Percentiles rank a stretch among this genome's conserved stretches.
Conservation (phyloP, 2,888 invertebrate species). For the Drosophila ustulata region DNA sequence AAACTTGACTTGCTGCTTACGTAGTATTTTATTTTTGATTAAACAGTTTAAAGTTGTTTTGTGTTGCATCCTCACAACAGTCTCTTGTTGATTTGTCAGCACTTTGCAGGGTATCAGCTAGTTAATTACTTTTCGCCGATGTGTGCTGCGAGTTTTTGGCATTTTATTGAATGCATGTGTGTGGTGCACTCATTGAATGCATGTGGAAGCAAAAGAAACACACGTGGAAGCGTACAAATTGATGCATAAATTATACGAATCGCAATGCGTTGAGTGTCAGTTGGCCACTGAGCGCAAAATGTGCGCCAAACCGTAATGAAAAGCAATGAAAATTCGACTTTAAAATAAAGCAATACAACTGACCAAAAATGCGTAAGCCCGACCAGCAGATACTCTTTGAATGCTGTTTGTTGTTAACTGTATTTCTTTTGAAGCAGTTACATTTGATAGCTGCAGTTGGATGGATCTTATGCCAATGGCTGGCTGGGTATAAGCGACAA, state of each 20-base stretch:
- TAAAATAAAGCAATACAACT: conserved; percentile 27
- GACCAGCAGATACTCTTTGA: neutral
- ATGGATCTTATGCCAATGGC: neutral
- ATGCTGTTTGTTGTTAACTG: neutral
- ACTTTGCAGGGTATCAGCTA: conserved; percentile 11
- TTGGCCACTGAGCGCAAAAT: conserved; percentile 61
- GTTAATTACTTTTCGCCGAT: conserved; percentile 15
- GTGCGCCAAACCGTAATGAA: conserved; percentile 57
- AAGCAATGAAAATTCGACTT: conserved; percentile 58
- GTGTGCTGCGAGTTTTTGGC: conserved; percentile 23
- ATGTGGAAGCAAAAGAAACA: conserved; percentile 17
- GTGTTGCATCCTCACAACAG: too few relatives aligned
- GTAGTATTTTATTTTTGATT: too few relatives aligned
- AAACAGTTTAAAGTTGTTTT: too few relatives aligned
- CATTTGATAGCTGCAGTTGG: neutral
- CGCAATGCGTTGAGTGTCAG: conserved; percentile 77
- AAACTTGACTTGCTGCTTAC: too few relatives aligned
- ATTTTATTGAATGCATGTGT: conserved; percentile 56
- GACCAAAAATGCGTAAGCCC: neutral
- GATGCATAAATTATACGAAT: conserved; percentile 72
- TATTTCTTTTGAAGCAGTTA: neutral
- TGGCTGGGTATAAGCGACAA: conserved; percentile 4
- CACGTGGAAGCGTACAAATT: conserved; percentile 52
- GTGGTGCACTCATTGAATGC: conserved; percentile 14
- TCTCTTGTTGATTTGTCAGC: too few relatives aligned